Conservation (phyloP, 1,140 invertebrate genomes). For the Drosophila nikananu region DNA sequence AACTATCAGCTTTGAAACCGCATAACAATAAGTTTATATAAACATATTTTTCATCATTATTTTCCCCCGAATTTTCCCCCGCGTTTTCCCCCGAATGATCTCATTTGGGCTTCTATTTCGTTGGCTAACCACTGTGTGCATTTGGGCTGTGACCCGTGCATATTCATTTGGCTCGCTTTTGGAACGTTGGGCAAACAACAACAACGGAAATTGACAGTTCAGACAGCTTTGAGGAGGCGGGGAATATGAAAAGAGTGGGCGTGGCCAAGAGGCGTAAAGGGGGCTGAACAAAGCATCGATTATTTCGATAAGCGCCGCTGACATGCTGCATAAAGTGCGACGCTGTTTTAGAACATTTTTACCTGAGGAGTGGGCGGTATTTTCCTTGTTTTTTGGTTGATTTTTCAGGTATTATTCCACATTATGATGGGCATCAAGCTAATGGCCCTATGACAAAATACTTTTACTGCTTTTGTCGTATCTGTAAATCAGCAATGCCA, state of each 20-base stretch:
- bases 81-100: neutral
- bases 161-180: conserved; percentile 58
- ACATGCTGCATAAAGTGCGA: conserved; percentile 67
- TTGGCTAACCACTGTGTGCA: conserved; percentile 42
- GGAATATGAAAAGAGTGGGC: conserved; percentile 9
- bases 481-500: conserved; percentile 67
- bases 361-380: conserved; percentile 18
- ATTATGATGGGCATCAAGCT: conserved; percentile 64
- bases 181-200: conserved; percentile 64
- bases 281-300: conserved; percentile 56
- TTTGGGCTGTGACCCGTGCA: conserved; percentile 32
- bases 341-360: conserved; percentile 18
- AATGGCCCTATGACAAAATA: conserved; percentile 68
- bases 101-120: conserved; percentile 24
- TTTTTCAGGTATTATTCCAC: conserved; percentile 23
- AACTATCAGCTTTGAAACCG: neutral
- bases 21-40: neutral
- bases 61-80: neutral
- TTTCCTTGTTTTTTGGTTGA: neutral
- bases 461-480: conserved; percentile 44
- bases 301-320: conserved; percentile 72
- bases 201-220: conserved; percentile 76
- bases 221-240: conserved; percentile 20
- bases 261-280: neutral
- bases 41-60: neutral